These are phyloP conservation scores for Mythimna albipuncta DNA, from an alignment of 2,888 invertebrate genomes.

Conservation along the genomic window DNA sequence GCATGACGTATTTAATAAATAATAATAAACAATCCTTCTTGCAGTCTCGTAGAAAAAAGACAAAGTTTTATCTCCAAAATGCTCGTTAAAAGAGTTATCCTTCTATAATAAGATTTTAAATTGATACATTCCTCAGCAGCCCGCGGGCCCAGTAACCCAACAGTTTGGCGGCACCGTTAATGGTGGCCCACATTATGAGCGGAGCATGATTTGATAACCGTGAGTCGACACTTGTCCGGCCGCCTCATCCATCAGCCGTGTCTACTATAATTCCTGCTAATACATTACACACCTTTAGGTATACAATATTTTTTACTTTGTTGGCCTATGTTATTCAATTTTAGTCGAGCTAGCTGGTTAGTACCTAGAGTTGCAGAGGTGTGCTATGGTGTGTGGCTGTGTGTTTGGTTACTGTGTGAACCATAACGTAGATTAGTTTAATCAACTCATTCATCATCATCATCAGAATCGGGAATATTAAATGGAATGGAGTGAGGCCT, in stretches of 20 bases:
- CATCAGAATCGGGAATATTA: no score
- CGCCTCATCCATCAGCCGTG: conserved; percentile 74
- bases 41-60: no score
- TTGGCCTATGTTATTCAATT: conserved; percentile 5
- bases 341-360: not conserved
- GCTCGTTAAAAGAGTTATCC: conserved; percentile 8
- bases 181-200: conserved; percentile 50
- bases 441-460: no score
- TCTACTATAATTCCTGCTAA: conserved; percentile 65
- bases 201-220: conserved; percentile 75
- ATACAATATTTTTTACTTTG: conserved; percentile 26
- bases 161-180: conserved; percentile 53
- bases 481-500: no score
- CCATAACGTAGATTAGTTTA: not conserved
- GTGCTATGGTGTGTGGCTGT: no score
- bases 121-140: conserved; percentile 44
- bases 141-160: conserved; percentile 14
- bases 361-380: not conserved
- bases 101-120: conserved; percentile 45
- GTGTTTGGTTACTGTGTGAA: no score
- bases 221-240: conserved; percentile 75
- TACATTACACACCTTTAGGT: conserved; percentile 56
- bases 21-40: not conserved
- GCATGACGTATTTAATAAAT: no score
- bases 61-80: conserved; percentile 11